Percentiles rank a stretch among this genome's conserved stretches.
Conservation (phyloP, 2,888 invertebrate genomes). For the Oligia strigilis region DNA sequence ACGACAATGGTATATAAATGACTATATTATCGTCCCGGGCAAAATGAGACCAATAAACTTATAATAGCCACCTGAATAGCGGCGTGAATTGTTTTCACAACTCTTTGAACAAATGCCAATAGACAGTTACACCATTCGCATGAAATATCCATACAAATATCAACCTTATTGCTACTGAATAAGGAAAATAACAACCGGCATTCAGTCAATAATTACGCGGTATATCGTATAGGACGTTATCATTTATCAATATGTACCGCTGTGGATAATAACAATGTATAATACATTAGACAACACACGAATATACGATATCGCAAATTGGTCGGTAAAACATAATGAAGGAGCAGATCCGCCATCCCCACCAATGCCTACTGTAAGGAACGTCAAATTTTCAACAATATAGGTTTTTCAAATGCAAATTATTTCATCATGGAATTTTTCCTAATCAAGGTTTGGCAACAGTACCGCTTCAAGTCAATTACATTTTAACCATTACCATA, state of each 20-base stretch:
- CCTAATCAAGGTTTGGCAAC: not conserved
- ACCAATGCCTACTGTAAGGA: not conserved
- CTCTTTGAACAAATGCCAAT: slow-evolving; percentile 68
- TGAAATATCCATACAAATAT: slow-evolving; percentile 22
- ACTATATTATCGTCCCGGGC: slow-evolving; percentile 39
- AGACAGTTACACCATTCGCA: slow-evolving; percentile 58
- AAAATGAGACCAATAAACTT: slow-evolving; percentile 64
- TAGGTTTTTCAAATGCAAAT: not conserved
- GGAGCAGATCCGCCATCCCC: slow-evolving; percentile 1
- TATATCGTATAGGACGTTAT: slow-evolving; percentile 55
- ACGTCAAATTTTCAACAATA: not conserved
- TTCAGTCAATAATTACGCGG: slow-evolving; percentile 22
- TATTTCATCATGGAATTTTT: not conserved
- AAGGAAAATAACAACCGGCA: slow-evolving; percentile 14
- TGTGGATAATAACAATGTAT: slow-evolving; percentile 60
- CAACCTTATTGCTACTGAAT: slow-evolving; percentile 23
- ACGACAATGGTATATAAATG: slow-evolving; percentile 48
- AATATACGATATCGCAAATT: slow-evolving; percentile 28
- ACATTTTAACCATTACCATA: not conserved
- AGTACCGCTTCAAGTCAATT: not conserved
- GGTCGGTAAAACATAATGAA: slow-evolving; percentile 37
- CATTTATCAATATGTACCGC: slow-evolving; percentile 61
- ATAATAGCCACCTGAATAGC: slow-evolving; percentile 67
- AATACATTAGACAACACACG: slow-evolving; percentile 26
- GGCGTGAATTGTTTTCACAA: slow-evolving; percentile 67